Percentiles rank a stretch among this genome's conserved stretches.
These are phyloP conservation scores for Sphaerophoria taeniata DNA, from an alignment of 2,888 invertebrate genomes.

Conservation along the genomic window DNA sequence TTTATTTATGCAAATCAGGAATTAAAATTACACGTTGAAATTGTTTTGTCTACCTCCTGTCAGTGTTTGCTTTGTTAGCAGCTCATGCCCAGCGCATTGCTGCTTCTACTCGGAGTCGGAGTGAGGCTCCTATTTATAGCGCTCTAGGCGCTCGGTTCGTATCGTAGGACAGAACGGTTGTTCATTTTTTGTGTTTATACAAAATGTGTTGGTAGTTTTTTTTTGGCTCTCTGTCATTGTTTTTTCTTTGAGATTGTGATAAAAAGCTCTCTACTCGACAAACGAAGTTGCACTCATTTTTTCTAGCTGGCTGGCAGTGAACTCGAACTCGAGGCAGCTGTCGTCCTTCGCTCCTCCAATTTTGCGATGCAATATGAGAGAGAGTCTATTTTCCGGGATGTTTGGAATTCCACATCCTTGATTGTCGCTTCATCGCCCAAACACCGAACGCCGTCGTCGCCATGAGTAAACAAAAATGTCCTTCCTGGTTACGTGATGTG, in stretches of 20 bases:
- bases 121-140: conserved; percentile 50
- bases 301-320: conserved; percentile 52
- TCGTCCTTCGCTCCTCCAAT: conserved; percentile 5
- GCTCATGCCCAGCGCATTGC: conserved; percentile 53
- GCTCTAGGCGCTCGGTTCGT: conserved; percentile 62
- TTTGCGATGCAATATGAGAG: neutral
- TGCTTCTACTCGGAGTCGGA: conserved; percentile 30
- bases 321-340: conserved; percentile 58
- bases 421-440: too few species aligned
- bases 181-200: conserved; percentile 72
- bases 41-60: conserved; percentile 75
- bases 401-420: conserved; percentile 73
- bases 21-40: conserved; percentile 74
- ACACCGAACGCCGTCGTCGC: too few species aligned
- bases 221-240: conserved; percentile 20
- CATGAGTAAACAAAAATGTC: conserved; percentile 62
- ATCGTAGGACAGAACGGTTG: too few species aligned
- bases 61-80: conserved; percentile 70
- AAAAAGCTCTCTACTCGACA: conserved; percentile 56
- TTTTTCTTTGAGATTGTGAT: conserved; percentile 69
- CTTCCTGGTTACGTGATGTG: conserved; percentile 73
- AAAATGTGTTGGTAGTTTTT: conserved; percentile 51
- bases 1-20: conserved; percentile 75
- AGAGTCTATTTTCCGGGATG: conserved; percentile 72
- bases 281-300: conserved; percentile 44